Base-by-base conservation (phyloP, 2,113 vertebrate genomes). In the Setophaga coronata region DNA sequence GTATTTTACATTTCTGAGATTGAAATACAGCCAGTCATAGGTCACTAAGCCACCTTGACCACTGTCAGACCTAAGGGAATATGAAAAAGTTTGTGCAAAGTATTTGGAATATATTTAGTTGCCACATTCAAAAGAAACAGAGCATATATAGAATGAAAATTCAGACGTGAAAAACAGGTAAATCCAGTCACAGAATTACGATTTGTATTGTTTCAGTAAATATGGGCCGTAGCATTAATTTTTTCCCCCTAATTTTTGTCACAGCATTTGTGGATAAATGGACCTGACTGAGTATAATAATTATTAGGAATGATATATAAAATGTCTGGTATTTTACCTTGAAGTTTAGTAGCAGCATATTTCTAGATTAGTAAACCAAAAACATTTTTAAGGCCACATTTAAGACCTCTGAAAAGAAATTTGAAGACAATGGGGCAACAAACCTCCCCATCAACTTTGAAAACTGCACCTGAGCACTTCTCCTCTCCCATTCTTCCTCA, bases 311-410 rank as follows among this genome's bases (percentile, higher is more conserved):
- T 36, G 34, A 10, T 6, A 10, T 56, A 8, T 23, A 8, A 26
- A 48, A 47, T 7, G 4, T 18, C 18, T 60, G 23, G 43, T 45
- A n/a, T 40, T 88, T 87, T 34, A 67, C 10, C 9, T 87, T 71
- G 47, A 78, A n/a, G 6, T 56, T 82, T 31, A 50, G 5, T 3
- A 42, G 50, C 2, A n/a, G 2, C 0, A 0, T n/a, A 65, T 42
- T 82, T 85, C 45, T 38, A 71, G 25, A 81, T 50, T 17, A 76
- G 14, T 31, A 82, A 79, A 72, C 9, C 1, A 64, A 76, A 50
- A 16, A 8, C 5, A 26, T 48, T 89, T 89, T 86, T 28, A 86
- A 62, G 20, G 17, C 16, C 31, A 25, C 14, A 2, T 36, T 42
- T 45, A 76, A 71, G 50, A 53, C 3, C 7, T 65, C 62, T 58